Evolutionary conservation across 2,888 invertebrate species (phyloP).

Genomic region (Spodoptera littoralis): DNA sequence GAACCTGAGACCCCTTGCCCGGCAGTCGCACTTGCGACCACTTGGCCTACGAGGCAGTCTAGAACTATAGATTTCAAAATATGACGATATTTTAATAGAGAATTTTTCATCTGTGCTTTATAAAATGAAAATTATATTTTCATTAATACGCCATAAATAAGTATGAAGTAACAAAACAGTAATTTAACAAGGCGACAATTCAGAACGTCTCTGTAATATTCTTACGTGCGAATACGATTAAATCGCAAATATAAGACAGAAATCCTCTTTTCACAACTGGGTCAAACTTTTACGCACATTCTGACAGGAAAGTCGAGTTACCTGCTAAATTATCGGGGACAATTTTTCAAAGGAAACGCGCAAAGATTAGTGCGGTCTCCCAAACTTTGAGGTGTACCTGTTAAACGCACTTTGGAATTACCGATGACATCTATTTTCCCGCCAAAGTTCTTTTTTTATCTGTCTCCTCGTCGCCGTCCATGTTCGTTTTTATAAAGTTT

Average conservation of each 20-base stretch:
- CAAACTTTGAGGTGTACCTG: conserved; percentile 48
- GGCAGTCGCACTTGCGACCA: no score
- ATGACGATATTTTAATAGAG: no score
- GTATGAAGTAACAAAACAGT: no score
- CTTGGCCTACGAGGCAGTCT: no score
- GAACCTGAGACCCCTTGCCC: no score
- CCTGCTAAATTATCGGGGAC: conserved; percentile 65
- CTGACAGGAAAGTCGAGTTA: conserved; percentile 55
- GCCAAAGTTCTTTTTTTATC: conserved; percentile 17
- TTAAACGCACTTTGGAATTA: conserved; percentile 44
- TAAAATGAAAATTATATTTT: no score
- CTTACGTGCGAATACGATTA: conserved; percentile 31
- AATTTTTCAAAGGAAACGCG: conserved; percentile 62
- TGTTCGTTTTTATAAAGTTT: conserved; percentile 2
- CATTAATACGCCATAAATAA: no score
- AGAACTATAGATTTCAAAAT: no score
- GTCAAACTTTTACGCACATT: conserved; percentile 58
- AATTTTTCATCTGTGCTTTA: no score
- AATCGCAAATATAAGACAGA: conserved; percentile 45
- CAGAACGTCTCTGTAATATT: conserved; percentile 7
- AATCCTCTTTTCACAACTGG: conserved; percentile 50
- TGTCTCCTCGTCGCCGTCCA: not conserved
- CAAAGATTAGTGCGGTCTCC: conserved; percentile 56
- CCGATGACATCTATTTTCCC: conserved; percentile 31
- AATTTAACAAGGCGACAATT: not conserved